Conservation (phyloP, 1,140 invertebrate species). For the Drosophila sturtevanti region DNA sequence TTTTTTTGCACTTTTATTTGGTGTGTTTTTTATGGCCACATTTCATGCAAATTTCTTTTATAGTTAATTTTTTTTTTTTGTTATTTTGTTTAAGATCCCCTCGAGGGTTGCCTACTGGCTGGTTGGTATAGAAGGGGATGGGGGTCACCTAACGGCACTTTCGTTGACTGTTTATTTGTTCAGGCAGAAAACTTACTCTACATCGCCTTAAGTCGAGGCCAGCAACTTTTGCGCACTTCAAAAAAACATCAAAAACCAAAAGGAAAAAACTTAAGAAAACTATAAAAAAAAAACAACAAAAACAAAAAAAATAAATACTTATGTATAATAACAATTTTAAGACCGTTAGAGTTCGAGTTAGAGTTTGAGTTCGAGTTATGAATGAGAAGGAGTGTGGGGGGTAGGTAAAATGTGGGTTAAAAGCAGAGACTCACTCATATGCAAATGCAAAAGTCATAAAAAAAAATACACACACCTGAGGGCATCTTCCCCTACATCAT, state of each 20-base stretch:
- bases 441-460: constrained; percentile 38
- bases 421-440: constrained; percentile 29
- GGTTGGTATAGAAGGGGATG: not conserved
- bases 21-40: constrained; percentile 32
- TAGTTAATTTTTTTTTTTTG: not conserved
- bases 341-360: constrained; percentile 64
- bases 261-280: constrained; percentile 56
- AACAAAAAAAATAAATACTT: constrained; percentile 72
- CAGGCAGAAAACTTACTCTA: constrained; percentile 47
- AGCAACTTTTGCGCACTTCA: constrained; percentile 58
- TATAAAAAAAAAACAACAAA: constrained; percentile 46
- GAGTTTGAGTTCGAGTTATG: not conserved
- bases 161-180: constrained; percentile 39
- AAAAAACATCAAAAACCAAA: constrained; percentile 53
- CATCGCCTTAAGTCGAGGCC: constrained; percentile 53
- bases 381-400: not conserved
- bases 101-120: constrained; percentile 28
- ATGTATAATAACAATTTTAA: constrained; percentile 67
- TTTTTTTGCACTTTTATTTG: constrained; percentile 10
- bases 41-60: constrained; percentile 52
- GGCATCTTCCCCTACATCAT: constrained; percentile 45
- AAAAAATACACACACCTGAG: constrained; percentile 60
- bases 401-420: constrained; percentile 63
- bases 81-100: constrained; percentile 13
- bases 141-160: constrained; percentile 61